These are phyloP conservation scores for Diploptera punctata DNA, from an alignment of 2,888 invertebrate species.

Conservation along the genomic window DNA sequence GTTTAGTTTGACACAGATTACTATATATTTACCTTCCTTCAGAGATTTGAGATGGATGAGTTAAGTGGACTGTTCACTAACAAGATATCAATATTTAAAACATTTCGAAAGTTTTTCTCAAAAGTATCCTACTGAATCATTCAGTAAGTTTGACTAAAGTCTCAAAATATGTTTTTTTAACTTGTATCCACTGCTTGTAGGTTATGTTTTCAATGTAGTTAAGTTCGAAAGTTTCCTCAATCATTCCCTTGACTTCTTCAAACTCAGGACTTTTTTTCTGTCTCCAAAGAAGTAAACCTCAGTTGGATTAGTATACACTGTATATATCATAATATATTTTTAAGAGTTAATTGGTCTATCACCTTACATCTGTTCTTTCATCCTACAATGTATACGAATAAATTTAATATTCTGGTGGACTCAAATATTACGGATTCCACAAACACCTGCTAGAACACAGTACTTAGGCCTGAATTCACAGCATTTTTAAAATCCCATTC, in stretches of 20 bases:
- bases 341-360: too few relatives aligned
- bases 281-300: too few relatives aligned
- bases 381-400: not conserved
- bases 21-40: not conserved
- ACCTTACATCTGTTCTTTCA: too few relatives aligned
- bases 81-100: not conserved
- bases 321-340: too few relatives aligned
- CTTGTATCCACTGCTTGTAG: conserved; percentile 1
- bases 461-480: not conserved
- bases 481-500: not conserved
- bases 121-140: not conserved
- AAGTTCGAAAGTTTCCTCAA: not conserved
- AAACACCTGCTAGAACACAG: not conserved
- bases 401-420: not conserved
- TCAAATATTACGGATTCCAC: not conserved
- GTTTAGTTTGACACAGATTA: not conserved
- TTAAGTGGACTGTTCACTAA: not conserved
- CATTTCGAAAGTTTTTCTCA: not conserved
- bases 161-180: not conserved
- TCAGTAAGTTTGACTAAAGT: not conserved
- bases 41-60: not conserved
- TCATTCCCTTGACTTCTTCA: not conserved
- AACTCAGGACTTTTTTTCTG: not conserved
- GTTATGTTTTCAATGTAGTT: not conserved
- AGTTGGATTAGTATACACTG: too few relatives aligned